Percentiles rank a stretch among this genome's conserved stretches.
These are phyloP conservation scores for Lasaia peninsularis DNA, from an alignment of 1,140 invertebrate species.

Conservation along the genomic window DNA sequence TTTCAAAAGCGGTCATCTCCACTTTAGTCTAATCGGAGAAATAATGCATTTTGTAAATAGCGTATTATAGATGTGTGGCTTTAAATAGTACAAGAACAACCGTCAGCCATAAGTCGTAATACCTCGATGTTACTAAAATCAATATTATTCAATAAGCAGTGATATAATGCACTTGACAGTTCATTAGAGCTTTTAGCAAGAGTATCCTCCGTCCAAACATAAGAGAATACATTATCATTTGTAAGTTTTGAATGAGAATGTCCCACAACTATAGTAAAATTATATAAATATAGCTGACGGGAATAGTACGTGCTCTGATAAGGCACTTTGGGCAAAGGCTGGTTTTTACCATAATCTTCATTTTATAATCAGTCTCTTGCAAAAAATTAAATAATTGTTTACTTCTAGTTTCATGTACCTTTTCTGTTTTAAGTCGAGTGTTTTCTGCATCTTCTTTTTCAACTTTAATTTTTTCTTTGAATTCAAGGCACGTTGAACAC, in stretches of 20 bases:
- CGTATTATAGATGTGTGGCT: not conserved
- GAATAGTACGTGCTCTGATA: conserved; percentile 21
- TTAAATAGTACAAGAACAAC: conserved; percentile 20
- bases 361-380: conserved; percentile 8
- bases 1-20: not conserved
- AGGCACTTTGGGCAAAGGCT: conserved; percentile 19
- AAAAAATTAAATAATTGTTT: conserved; percentile 10
- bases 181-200: conserved; percentile 4
- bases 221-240: conserved; percentile 17
- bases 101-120: conserved; percentile 27
- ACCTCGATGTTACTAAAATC: conserved; percentile 11
- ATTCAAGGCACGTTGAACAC: conserved; percentile 15
- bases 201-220: conserved; percentile 13
- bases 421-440: not conserved
- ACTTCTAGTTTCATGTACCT: conserved; percentile 13
- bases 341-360: conserved; percentile 18
- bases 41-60: not conserved
- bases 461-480: conserved; percentile 12
- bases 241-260: conserved; percentile 12
- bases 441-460: conserved; percentile 4
- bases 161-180: not conserved
- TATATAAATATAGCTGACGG: conserved; percentile 18
- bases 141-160: conserved; percentile 7
- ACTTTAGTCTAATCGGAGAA: not conserved
- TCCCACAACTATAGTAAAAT: conserved; percentile 19